Evolutionary conservation across 2,113 vertebrate genomes (phyloP).

Genomic region (Nettapus auritus): DNA sequence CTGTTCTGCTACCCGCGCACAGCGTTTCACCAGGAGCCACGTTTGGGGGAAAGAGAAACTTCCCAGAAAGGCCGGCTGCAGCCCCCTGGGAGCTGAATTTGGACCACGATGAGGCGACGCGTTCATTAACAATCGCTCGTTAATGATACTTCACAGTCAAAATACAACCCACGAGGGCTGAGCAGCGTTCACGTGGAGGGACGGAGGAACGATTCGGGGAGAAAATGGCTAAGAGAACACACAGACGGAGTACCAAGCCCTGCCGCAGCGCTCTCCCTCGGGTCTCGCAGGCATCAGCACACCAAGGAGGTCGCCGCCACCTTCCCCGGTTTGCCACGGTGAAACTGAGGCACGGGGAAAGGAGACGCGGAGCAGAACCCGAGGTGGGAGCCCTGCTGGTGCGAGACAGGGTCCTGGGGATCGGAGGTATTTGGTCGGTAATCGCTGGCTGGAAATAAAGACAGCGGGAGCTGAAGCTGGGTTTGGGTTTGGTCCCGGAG

Average conservation of each 20-base stretch:
- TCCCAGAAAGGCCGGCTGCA: neutral
- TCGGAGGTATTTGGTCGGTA: neutral
- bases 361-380: neutral
- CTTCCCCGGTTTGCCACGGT: neutral
- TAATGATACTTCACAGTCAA: neutral
- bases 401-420: neutral
- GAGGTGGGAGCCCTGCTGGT: neutral
- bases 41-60: neutral
- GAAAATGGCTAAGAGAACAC: neutral
- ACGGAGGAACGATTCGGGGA: neutral
- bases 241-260: neutral
- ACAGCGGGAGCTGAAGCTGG: neutral
- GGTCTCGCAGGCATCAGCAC: neutral
- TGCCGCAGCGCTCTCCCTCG: neutral
- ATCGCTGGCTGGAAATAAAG: neutral
- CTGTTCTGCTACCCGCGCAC: neutral
- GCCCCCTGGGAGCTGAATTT: neutral
- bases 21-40: neutral
- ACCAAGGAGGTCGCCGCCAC: no score
- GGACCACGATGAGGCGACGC: neutral
- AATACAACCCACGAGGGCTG: neutral
- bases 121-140: rapidly evolving
- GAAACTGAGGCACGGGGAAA: neutral
- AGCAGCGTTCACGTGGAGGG: neutral
- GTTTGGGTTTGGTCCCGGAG: neutral